phyloP scores from a whole-genome alignment of 1,140 invertebrate genomes.

The Apolygus lucorum region DNA sequence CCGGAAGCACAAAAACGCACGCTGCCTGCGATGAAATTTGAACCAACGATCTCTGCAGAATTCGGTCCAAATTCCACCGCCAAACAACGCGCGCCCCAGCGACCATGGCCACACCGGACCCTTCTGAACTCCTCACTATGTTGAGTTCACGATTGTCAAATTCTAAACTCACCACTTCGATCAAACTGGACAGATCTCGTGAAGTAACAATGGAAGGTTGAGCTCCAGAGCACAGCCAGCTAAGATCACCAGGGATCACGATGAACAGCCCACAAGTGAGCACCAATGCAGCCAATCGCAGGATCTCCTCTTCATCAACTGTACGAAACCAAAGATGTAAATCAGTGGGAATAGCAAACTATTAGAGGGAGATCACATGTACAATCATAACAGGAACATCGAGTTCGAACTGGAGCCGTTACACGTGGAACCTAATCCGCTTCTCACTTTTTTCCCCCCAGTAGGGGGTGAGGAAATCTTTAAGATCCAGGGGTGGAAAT shows the following conservation, averaged over 20 bases:
- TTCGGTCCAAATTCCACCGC: too few species aligned
- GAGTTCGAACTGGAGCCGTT: neutral
- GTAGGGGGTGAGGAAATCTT: too few species aligned
- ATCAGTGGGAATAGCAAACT: neutral
- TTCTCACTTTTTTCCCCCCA: too few species aligned
- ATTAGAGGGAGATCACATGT: neutral
- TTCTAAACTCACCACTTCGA: conserved; percentile 45
- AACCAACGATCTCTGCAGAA: neutral
- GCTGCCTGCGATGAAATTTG: neutral
- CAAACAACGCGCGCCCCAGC: too few species aligned
- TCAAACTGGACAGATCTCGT: conserved; percentile 40
- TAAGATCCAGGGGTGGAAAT: too few species aligned
- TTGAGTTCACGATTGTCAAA: neutral
- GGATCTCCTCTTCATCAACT: conserved; percentile 5
- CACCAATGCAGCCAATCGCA: conserved; percentile 9
- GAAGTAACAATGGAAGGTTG: conserved; percentile 38
- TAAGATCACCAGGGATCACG: conserved; percentile 39
- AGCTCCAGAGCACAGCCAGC: conserved; percentile 40
- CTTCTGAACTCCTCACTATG: too few species aligned
- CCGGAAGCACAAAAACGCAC: too few species aligned
- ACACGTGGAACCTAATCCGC: neutral
- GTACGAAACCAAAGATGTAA: neutral
- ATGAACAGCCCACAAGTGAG: conserved; percentile 31
- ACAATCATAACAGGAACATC: neutral
- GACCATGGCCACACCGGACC: too few species aligned